Evolutionary conservation across 2,888 invertebrate genomes (phyloP), one percentile per base, ranked within the genome.

Genomic region (Hydriomena furcata): DNA sequence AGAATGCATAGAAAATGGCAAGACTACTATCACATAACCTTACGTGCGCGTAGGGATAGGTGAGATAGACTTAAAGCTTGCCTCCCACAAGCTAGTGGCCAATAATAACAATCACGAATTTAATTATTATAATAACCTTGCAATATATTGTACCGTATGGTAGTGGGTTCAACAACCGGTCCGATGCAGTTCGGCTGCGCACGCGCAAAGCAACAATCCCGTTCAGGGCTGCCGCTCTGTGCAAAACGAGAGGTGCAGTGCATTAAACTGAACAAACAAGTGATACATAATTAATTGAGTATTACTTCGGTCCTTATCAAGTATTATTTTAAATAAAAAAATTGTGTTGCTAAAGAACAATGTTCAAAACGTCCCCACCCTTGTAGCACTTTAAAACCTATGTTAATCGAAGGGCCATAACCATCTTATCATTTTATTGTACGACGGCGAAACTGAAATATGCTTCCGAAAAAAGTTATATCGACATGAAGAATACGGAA

Each of bases 91-190:
- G 44, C 58, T 61, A 62, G 55, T 49, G 58, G 65, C 60, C 60
- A 61, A 61, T 58, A 60, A 72, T 65, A 63, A 61, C 68, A 66
- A 73, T 73, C 73, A 74, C 71, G 72, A 72, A 66, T 63, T 73
- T 73, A 75, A 73, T 75, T 73, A 73, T 64, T 70, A 70, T 58
- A 59, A 64, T 64, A 64, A 61, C 61, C 61, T 62, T 62, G 60
- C 61, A 63, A 65, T 60, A 66, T 65, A 71, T 52, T 59, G 60
- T 61, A 71, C 73, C 68, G 73, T 69, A 73, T 66, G 71, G 65
- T 54, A 57, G 61, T 59, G 57, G 59, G 79, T 74, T 77, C 80
- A 77, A 78, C 76, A 80, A 79, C 80, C 79, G 75, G 78, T 72
- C 68, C 70, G 68, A 65, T 65, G 68, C 58, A 60, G 70, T 72